phyloP scores from a whole-genome alignment of 2,797 vertebrate species.

The Cuniculus paca region DNA sequence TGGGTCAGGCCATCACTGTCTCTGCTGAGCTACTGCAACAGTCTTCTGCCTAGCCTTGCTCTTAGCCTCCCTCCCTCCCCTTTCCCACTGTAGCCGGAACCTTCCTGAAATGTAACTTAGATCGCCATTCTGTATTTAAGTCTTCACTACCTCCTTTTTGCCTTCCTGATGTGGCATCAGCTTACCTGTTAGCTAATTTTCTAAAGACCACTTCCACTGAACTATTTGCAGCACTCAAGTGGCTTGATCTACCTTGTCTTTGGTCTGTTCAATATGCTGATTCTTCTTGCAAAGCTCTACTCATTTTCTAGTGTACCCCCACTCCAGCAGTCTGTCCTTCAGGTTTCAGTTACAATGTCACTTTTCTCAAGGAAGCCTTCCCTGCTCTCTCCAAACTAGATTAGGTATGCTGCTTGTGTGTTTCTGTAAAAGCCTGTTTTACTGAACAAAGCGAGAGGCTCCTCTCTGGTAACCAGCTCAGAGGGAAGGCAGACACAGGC shows the following conservation, averaged over 20 bases:
- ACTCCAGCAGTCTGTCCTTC: not conserved
- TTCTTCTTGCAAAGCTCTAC: not conserved
- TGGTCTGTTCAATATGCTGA: not conserved
- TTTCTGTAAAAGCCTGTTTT: constrained; percentile 13
- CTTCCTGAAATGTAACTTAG: not conserved
- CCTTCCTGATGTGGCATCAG: not conserved
- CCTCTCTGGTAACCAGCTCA: too few species aligned
- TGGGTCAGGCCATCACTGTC: not conserved
- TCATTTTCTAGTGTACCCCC: not conserved
- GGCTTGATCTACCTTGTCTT: not conserved
- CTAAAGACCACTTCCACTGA: not conserved
- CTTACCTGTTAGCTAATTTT: not conserved
- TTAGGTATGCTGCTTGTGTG: not conserved
- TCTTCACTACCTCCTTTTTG: not conserved
- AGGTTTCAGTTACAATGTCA: not conserved
- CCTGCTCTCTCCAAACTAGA: not conserved
- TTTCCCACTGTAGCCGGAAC: not conserved
- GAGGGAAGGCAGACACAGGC: too few species aligned
- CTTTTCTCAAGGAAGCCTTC: constrained; percentile 17
- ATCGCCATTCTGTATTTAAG: not conserved
- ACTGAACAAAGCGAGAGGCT: too few species aligned
- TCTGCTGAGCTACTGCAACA: not conserved
- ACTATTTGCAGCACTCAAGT: not conserved
- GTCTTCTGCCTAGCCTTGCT: not conserved
- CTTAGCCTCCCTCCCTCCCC: not conserved